phyloP scores from a whole-genome alignment of 23 tunicate genomes.

The Botrylloides violaceus region DNA sequence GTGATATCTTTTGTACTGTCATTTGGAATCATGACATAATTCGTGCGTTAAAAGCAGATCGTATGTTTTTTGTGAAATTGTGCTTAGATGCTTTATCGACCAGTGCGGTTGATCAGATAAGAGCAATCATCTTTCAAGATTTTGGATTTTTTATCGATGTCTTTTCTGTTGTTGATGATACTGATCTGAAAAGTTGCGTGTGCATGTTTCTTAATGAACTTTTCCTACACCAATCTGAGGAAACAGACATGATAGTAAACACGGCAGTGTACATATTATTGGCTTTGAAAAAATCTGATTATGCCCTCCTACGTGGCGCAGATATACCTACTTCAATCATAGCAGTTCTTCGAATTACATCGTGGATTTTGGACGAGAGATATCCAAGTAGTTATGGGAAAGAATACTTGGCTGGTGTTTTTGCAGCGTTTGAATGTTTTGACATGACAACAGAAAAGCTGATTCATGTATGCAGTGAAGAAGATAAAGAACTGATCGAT shows the following conservation, averaged over 20 bases:
- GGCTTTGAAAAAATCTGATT: neutral
- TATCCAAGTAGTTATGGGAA: neutral
- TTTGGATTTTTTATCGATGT: neutral
- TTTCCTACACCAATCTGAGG: neutral
- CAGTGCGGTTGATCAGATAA: neutral
- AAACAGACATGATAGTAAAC: neutral
- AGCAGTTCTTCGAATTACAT: neutral
- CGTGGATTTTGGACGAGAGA: neutral
- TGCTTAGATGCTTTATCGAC: neutral
- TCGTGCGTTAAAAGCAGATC: neutral
- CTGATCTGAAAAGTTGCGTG: neutral
- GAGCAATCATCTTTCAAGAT: neutral
- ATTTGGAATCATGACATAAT: neutral
- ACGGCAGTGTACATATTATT: neutral
- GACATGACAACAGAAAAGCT: neutral
- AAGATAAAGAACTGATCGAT: neutral
- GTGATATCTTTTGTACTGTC: neutral
- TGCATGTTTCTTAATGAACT: neutral
- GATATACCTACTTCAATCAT: neutral
- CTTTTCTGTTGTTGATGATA: neutral
- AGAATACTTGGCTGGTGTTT: neutral
- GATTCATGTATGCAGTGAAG: neutral
- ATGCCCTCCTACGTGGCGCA: neutral
- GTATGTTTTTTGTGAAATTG: neutral
- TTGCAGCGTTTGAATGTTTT: neutral